Evolutionary conservation across 2,888 invertebrate genomes (phyloP), one percentile per base, ranked within the genome.

Genomic region (Galerucella pusilla): DNA sequence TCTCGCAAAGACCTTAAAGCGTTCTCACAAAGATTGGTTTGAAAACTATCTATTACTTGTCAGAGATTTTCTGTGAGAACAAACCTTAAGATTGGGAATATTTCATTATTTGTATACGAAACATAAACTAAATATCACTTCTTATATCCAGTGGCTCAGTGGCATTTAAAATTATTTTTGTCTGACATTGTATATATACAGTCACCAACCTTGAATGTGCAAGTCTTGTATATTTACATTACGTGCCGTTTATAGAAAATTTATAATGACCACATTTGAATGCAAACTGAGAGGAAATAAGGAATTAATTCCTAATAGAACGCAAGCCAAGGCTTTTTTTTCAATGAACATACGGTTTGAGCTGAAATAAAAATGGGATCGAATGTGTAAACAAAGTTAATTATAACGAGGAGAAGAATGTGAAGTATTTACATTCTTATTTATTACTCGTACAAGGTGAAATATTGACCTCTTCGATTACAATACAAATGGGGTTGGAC

Each of bases 191-290:
- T 68, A 45, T 68, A 68, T 64, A 45, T 63, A 63, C 16, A 67
- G 35, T 67, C 42, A 46, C 67, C 45, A 67, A 35, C 73, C 61
- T 61, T 70, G 69, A 28, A 70, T 70, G 69, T 70, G 49, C 49
- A 70, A 70, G 49, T 49, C 46, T 25, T 49, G 63, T 46, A 70
- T 54, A 73, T 73, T 68, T 73, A 68, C 63, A 45, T 68, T 63
- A 68, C 65, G 64, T 57, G 69, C 73, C 46, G 65, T 52, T 64
- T 68, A 69, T 69, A 65, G 49, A 46, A 57, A 73, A 68, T 68
- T 68, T 73, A 73, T 59, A 73, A 73, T 61, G 16, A 60, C 49
- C 66, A n/a, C 46, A 20, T 60, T 60, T 69, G 69, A 60, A 59
- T 69, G 46, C 20, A 60, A 60, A 49, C 46, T 1, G 11, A n/a